Base-by-base conservation (phyloP, 2,797 vertebrate genomes). In the Coendou prehensilis region DNA sequence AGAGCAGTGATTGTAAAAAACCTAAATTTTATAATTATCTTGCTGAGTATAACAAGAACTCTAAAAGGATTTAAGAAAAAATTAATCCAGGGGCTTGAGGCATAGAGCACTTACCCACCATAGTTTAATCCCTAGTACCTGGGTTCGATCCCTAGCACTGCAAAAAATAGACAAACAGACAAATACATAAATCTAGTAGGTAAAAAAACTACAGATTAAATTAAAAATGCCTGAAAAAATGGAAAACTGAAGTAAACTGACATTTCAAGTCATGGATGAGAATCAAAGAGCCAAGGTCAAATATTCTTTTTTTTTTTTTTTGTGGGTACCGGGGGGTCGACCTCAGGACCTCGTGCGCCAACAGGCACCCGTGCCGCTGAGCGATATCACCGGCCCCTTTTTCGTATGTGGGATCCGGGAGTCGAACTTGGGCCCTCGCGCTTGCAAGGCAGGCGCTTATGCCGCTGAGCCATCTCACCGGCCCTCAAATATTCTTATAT, bases 191-290 rank as follows among this genome's bases (percentile, higher is more conserved):
- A 26, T 20, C 59, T 30, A 63, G 47, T 64, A 93, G 33, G 50
- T 17, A 30, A n/a, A 94, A 67, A 64, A 84, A 87, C 30, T 90
- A 91, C 4, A 91, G 23, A 94, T 57, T 78, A 82, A 94, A 89
- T 73, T 75, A 89, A 95, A 87, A 10, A 10, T 33, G 22, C 41
- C 23, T 87, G 23, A 52, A 73, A 50, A 88, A 85, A 80, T 37
- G 17, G 45, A 93, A 96, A 96, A 83, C 69, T 52, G 83, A 88
- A 84, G 83, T 64, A 75, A 87, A n/a, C 37, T 91, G 54, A 50
- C 33, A 63, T 79, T 90, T 94, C 78, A 87, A 87, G 87, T 71
- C 87, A 45, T 95, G 15, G 26, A 45, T 45, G 67, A 82, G 30
- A 89, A 81, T 71, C 75, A 20, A 85, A 85, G 11, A 91, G 30